Evolutionary conservation across 2,888 invertebrate genomes (phyloP), one percentile per base, ranked within the genome.

Genomic region (Plebejus anna): DNA sequence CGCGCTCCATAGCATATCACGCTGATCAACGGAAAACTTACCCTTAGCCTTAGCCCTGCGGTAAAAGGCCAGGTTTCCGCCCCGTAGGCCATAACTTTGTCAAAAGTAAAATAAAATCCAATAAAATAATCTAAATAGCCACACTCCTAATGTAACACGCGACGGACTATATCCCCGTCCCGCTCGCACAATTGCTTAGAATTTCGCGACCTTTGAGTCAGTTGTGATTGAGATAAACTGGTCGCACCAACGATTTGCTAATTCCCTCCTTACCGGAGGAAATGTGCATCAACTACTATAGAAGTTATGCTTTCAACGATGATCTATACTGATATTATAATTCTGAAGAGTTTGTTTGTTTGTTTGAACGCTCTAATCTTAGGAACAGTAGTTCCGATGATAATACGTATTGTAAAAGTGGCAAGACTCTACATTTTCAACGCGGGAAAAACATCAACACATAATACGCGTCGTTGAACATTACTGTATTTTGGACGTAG

Each of bases 181-280:
- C 76, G 51, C 47, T 78, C 77, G 11, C 75, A 38, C 75, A 22
- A 47, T n/a, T n/a, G 72, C 66, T 59, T 76, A 76, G 76, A 78
- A 77, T 70, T 75, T 70, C 75, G 55, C 61, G 76, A 75, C 75
- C 76, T 78, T 76, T 75, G 76, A 75, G 72, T 77, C 77, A 75
- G 71, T 75, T 71, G 57, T 77, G 77, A 78, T 78, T 78, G 76
- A 77, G 77, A 79, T 76, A 77, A 79, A 79, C 75, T 78, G 77
- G 75, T 72, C 76, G 59, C 70, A 42, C 75, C 76, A 73, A 51
- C 75, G 38, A 70, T 77, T 70, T 75, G 16, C 72, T 42, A 71
- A 76, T 76, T 47, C 72, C 51, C 73, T 55, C 73, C 55, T 73
- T 55, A 72, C 73, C 71, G 28, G 55, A 55, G 73, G 73, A 73